A percentile compares a stretch with the other conserved stretches of the same genome.
Evolutionary conservation across 2,113 vertebrate species (phyloP).

Genomic region (Myiozetetes cayanensis): DNA sequence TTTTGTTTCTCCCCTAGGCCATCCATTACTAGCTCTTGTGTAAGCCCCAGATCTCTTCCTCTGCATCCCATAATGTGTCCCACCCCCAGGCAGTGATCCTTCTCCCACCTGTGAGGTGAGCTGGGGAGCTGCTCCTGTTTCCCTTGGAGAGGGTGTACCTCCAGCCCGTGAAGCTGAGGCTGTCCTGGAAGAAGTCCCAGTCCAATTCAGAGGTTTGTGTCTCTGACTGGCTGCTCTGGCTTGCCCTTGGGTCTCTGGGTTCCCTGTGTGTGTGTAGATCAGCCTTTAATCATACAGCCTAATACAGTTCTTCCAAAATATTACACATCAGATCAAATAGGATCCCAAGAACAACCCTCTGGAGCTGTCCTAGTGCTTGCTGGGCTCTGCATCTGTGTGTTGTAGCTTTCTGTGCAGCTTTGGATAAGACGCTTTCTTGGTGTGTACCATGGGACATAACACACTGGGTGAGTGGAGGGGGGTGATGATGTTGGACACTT

Average conservation of each 20-base stretch:
- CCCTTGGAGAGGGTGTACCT: neutral
- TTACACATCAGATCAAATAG: neutral
- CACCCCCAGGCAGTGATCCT: neutral
- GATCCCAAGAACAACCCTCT: neutral
- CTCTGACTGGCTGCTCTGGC: accelerated
- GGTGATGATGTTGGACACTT: neutral
- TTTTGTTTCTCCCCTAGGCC: neutral
- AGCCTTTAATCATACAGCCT: neutral
- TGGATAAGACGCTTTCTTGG: accelerated
- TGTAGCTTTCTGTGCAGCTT: neutral
- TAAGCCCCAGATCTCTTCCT: neutral
- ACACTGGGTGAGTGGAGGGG: neutral
- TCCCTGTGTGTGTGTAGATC: neutral
- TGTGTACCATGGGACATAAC: neutral
- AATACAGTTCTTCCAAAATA: neutral
- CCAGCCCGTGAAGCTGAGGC: neutral
- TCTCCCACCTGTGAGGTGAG: neutral
- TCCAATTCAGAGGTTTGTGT: neutral
- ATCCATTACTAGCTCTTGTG: neutral
- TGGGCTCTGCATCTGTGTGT: neutral
- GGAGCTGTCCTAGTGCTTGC: neutral
- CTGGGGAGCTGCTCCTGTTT: neutral
- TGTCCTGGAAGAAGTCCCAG: neutral
- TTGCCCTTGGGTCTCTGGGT: neutral
- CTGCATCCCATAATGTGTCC: neutral